Conservation (phyloP, 2,888 invertebrate species). For the Ernsta delagoae region DNA sequence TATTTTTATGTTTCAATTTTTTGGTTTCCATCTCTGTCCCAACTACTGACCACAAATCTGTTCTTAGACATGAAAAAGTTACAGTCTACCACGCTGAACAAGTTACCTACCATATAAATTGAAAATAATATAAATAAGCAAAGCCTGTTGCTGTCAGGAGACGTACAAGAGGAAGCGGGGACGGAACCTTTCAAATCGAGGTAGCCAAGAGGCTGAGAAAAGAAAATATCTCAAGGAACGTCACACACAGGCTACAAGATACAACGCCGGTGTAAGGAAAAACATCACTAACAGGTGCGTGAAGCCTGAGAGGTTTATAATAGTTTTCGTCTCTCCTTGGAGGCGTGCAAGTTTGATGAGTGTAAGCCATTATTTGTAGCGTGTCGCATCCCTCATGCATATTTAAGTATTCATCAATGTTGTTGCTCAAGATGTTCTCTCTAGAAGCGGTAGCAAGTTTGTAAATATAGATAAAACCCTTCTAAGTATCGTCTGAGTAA, state of each 20-base stretch:
- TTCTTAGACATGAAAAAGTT: no score
- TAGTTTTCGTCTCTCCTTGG: constrained; percentile 19
- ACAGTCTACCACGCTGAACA: no score
- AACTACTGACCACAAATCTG: no score
- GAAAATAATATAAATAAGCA: no score
- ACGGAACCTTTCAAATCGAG: no score
- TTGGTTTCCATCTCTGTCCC: no score
- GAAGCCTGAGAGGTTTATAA: constrained; percentile 14
- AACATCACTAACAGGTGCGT: constrained; percentile 6
- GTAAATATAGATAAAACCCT: constrained; percentile 26
- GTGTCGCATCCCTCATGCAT: constrained; percentile 62
- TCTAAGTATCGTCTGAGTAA: constrained; percentile 21
- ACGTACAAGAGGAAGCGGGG: no score
- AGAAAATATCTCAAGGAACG: not conserved
- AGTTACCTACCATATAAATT: no score
- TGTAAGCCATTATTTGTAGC: constrained; percentile 63
- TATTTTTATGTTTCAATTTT: no score
- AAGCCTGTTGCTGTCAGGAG: no score
- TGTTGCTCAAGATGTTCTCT: constrained; percentile 57
- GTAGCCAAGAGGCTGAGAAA: no score
- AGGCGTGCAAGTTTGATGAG: constrained; percentile 45
- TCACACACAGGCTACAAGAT: not conserved
- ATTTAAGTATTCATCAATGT: constrained; percentile 72
- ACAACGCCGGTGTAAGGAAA: not conserved
- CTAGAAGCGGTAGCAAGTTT: constrained; percentile 21